Evolutionary conservation across 2,797 vertebrate genomes (phyloP), one percentile per base, ranked within the genome.

Genomic region (Echeneis naucrates): DNA sequence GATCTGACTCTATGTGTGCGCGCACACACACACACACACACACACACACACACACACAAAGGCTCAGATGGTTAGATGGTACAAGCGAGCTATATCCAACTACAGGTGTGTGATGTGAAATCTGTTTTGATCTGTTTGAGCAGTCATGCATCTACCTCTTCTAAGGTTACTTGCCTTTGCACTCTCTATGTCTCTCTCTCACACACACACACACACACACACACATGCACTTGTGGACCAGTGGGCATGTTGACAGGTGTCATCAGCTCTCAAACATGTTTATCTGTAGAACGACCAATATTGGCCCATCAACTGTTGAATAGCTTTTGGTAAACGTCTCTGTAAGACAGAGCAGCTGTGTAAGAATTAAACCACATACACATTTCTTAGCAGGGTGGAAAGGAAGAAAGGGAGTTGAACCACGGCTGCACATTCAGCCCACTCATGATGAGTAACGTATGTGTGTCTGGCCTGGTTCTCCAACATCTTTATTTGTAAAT

Each of bases 101-200:
- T 75, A 67, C 86, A 86, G 83, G 87, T 91, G 88, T 86, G 80
- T 74, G 42, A 70, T 81, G 75, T 74, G 33, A 70, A 59, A 81
- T 84, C 55, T 86, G 87, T 87, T 92, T 88, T 83, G 82, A 80
- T 89, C 50, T 71, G 71, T 80, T 76, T 83, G 75, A 66, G 55
- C 81, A 86, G 58, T 80, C 81, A 90, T 88, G 87, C 78, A 5
- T 86, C 70, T 72, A 77, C 50, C 48, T 66, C 77, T 80, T 32
- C 77, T 77, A 52, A 86, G 55, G 80, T 83, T 77, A 52, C 82
- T 27, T 16, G 32, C 35, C 45, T 53, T 52, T 32, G n/a, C n/a
- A n/a, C n/a, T n/a, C n/a, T 56, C 45, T 65, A 1, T 9, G n/a
- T 19, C 23, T 52, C 68, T 44, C 50, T 19, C 48, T 40, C 59